Conservation (phyloP, 2,888 invertebrate genomes). For the Tipula helvola region DNA sequence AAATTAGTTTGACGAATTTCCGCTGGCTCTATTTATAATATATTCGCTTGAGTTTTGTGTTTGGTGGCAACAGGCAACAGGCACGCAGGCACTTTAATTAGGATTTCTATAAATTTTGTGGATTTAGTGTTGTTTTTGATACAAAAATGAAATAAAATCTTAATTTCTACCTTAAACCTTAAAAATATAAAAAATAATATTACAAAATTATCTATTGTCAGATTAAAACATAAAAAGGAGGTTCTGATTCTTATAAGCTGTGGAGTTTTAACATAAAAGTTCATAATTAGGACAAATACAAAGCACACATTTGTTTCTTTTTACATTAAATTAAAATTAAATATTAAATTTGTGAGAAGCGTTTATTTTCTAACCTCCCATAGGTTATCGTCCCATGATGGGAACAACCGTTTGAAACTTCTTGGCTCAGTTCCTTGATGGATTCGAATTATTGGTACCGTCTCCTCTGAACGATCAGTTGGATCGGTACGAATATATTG, state of each 20-base stretch:
- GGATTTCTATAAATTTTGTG: not conserved
- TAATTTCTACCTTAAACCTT: not conserved
- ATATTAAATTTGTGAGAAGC: not conserved
- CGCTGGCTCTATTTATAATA: not conserved
- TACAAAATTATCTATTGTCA: not conserved
- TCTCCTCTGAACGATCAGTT: conserved; percentile 50
- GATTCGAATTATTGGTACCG: conserved; percentile 52
- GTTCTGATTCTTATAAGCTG: not conserved
- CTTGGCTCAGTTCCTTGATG: conserved; percentile 64
- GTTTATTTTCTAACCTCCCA: conserved; percentile 46
- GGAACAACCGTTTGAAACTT: conserved; percentile 63
- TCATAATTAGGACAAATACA: not conserved
- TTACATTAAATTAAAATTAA: not conserved
- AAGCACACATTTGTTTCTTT: not conserved
- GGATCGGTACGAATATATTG: conserved; percentile 57
- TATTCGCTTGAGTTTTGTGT: not conserved
- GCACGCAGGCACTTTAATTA: not conserved
- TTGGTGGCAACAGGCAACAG: not conserved
- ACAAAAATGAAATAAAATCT: not conserved
- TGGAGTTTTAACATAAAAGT: not conserved
- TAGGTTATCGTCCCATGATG: conserved; percentile 54
- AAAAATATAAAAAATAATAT: not conserved
- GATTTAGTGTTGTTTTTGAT: not conserved
- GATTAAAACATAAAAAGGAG: not conserved
- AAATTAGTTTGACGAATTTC: not conserved